Conservation (phyloP, 2,113 vertebrate genomes). For the Delphinus delphis region DNA sequence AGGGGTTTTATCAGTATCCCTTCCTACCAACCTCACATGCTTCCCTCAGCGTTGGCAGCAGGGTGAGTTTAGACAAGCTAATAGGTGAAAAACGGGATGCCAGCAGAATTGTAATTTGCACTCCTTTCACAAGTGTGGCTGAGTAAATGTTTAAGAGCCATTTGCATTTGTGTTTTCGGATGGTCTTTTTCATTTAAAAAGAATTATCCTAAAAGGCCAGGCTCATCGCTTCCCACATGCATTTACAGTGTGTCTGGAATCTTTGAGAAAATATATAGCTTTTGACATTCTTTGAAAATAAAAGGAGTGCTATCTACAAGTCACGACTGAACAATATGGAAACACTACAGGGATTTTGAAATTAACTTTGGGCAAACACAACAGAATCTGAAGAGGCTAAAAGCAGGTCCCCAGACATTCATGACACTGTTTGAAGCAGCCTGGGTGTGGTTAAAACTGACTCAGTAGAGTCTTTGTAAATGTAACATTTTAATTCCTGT, state of each 20-base stretch:
- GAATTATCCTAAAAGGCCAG: background rate
- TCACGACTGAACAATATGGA: background rate
- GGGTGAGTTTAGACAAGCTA: background rate
- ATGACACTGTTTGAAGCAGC: background rate
- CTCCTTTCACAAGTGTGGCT: background rate
- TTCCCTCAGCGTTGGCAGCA: background rate
- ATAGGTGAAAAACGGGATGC: background rate
- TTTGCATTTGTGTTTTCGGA: background rate
- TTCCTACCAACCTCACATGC: background rate
- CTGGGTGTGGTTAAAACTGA: background rate
- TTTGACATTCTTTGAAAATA: constrained; percentile 44
- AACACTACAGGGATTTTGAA: constrained; percentile 8
- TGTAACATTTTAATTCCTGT: constrained; percentile 28
- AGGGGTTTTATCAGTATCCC: background rate
- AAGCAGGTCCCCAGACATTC: background rate
- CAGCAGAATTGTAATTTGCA: background rate
- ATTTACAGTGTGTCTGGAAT: constrained; percentile 10
- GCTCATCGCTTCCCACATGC: background rate
- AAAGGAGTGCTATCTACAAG: constrained; percentile 38
- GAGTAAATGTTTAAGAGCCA: background rate
- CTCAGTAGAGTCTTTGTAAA: background rate
- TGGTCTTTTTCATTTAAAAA: background rate
- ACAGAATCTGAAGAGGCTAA: constrained; percentile 14
- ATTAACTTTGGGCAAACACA: background rate
- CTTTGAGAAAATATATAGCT: constrained; percentile 74